These are phyloP conservation scores for Eueremaeus valkanovi DNA, from an alignment of 2,888 invertebrate species.

Conservation along the genomic window DNA sequence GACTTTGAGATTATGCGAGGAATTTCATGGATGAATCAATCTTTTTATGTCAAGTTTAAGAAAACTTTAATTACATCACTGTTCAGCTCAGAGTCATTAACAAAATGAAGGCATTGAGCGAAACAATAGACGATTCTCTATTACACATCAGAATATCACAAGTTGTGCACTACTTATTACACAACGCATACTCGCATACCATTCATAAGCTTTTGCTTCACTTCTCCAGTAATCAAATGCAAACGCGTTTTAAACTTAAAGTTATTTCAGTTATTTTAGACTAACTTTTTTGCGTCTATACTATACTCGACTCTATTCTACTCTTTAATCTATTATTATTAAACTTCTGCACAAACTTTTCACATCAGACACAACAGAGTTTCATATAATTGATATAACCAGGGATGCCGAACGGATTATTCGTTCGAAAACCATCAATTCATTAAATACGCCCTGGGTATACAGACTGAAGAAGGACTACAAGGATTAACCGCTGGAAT, in stretches of 20 bases:
- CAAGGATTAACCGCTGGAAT: no score
- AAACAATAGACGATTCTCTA: conserved; percentile 11
- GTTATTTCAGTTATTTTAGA: neutral
- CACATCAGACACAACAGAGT: conserved; percentile 4
- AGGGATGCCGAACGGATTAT: no score
- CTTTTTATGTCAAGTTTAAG: conserved; percentile 38
- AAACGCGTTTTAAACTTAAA: neutral
- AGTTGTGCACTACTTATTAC: conserved; percentile 21
- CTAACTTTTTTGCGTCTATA: neutral
- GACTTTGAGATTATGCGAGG: conserved; percentile 36
- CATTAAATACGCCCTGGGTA: no score
- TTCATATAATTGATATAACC: no score
- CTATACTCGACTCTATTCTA: neutral
- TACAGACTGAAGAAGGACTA: no score
- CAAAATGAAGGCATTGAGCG: conserved; percentile 27
- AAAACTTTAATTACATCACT: conserved; percentile 40
- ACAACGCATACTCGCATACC: conserved; percentile 21
- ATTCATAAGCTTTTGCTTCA: neutral
- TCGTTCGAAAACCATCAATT: no score
- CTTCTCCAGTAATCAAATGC: conserved; percentile 12
- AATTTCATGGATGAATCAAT: conserved; percentile 40
- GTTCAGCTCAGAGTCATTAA: conserved; percentile 16
- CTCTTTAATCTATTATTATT: conserved; percentile 8
- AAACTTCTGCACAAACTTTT: conserved; percentile 14
- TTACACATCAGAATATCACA: conserved; percentile 12